A percentile compares a stretch with the other conserved stretches of the same genome.
Conservation (phyloP, 2,113 vertebrate genomes). For the Notothenia coriiceps region DNA sequence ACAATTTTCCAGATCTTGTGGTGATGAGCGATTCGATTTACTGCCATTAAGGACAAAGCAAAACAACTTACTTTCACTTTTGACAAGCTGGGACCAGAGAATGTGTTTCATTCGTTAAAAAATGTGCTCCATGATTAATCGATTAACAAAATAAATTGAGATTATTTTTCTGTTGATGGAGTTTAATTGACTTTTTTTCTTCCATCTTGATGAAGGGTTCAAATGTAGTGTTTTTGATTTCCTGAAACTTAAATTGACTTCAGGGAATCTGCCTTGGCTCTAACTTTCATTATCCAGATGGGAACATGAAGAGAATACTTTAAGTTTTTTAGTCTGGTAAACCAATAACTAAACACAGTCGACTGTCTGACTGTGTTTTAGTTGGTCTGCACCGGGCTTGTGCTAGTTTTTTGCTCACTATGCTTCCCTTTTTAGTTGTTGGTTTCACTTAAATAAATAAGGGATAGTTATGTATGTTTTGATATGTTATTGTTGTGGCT, state of each 20-base stretch:
- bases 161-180: not conserved
- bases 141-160: not conserved
- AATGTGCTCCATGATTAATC: not conserved
- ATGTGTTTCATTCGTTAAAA: not conserved
- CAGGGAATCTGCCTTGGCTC: not conserved
- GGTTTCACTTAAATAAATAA: not conserved
- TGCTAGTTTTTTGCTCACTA: not conserved
- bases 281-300: not conserved
- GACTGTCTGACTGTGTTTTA: not conserved
- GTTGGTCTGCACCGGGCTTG: not conserved
- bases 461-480: not conserved
- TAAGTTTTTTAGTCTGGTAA: not conserved
- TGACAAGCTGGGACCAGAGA: not conserved
- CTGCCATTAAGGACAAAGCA: not conserved
- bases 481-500: not conserved
- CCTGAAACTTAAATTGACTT: not conserved
- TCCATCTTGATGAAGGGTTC: not conserved
- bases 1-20: not conserved
- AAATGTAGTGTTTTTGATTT: not conserved
- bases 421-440: not conserved
- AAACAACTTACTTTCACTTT: not conserved
- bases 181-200: not conserved
- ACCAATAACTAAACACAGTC: not conserved
- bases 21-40: not conserved
- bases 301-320: not conserved